phyloP scores from a whole-genome alignment of 2,113 vertebrate genomes.

The Catharus minimus region DNA sequence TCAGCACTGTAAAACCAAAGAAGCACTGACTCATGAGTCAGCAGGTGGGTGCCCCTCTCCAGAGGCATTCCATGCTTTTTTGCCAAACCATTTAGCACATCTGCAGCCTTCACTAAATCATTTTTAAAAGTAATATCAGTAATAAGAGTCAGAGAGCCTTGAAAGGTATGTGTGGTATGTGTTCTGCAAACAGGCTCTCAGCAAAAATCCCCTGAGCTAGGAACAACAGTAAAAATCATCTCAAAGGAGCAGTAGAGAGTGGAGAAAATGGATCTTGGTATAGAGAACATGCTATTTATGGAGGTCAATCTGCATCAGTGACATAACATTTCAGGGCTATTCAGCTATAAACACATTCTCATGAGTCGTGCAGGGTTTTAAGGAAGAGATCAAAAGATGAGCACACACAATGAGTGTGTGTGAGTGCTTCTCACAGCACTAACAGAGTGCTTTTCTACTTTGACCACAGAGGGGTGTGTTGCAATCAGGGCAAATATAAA shows the following conservation, averaged over 20 bases:
- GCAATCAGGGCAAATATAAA: neutral
- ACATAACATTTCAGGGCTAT: constrained; percentile 33
- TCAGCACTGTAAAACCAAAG: constrained; percentile 32
- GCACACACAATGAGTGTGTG: neutral
- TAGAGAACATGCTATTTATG: constrained; percentile 54
- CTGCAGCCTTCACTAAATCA: constrained; percentile 57
- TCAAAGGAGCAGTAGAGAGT: constrained; percentile 45
- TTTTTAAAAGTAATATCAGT: constrained; percentile 28
- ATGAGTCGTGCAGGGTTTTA: neutral
- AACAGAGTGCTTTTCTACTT: constrained; percentile 19
- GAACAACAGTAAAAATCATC: constrained; percentile 52
- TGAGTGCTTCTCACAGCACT: neutral
- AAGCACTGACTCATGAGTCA: constrained; percentile 34
- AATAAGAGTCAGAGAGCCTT: constrained; percentile 59
- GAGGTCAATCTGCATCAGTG: constrained; percentile 46
- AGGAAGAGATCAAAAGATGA: constrained; percentile 47
- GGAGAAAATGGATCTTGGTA: constrained; percentile 40
- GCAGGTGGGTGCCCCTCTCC: constrained; percentile 38
- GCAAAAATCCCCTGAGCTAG: constrained; percentile 34
- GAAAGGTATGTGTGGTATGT: constrained; percentile 45
- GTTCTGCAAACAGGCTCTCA: constrained; percentile 48
- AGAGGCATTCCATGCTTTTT: constrained; percentile 28
- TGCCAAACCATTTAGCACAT: constrained; percentile 48
- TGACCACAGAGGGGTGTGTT: neutral
- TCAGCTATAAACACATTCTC: constrained; percentile 37